Evolutionary conservation across 2,113 vertebrate genomes (phyloP).

Genomic region (Clarias magur): DNA sequence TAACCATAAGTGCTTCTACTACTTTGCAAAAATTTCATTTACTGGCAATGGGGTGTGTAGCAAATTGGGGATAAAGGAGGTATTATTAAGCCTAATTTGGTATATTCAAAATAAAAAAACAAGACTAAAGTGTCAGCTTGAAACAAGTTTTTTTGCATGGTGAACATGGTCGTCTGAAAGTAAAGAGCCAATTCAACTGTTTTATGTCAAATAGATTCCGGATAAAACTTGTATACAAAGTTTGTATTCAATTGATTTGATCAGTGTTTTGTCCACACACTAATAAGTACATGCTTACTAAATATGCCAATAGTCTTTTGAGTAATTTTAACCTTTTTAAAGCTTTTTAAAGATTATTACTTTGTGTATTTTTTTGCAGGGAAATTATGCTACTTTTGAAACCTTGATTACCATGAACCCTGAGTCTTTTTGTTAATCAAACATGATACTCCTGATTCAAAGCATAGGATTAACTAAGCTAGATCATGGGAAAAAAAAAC

Average conservation of each 20-base stretch:
- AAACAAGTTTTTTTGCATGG: not conserved
- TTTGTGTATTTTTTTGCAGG: not conserved
- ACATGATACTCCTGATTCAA: not conserved
- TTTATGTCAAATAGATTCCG: not conserved
- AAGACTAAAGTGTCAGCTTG: not conserved
- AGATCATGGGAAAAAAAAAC: not conserved
- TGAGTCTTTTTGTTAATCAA: not conserved
- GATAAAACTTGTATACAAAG: not conserved
- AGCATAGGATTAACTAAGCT: not conserved
- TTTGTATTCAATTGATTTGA: not conserved
- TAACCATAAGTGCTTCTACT: not conserved
- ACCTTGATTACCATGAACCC: not conserved
- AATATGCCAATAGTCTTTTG: not conserved
- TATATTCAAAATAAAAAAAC: not conserved
- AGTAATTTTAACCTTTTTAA: not conserved
- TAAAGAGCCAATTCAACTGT: not conserved
- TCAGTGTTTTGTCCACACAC: not conserved
- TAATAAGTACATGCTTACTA: not conserved
- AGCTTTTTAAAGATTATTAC: not conserved
- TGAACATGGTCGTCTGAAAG: not conserved
- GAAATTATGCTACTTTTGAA: not conserved
- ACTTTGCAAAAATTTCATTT: not conserved
- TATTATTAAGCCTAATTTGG: not conserved
- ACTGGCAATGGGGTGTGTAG: not conserved
- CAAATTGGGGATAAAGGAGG: not conserved